These are phyloP conservation scores for Bufo bufo DNA, from an alignment of 2,113 vertebrate genomes.

Conservation along the genomic window DNA sequence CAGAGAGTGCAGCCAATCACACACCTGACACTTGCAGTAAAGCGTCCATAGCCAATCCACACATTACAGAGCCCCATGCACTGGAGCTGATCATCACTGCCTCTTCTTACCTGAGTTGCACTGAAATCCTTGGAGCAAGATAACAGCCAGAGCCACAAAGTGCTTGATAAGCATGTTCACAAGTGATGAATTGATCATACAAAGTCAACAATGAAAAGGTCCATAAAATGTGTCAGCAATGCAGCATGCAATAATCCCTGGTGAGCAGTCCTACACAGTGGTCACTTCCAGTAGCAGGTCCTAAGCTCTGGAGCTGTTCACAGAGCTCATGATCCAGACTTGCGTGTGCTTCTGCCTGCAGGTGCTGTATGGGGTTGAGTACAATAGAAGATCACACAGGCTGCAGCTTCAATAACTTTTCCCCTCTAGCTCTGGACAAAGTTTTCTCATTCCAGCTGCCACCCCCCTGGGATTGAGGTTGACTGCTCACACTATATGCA, in stretches of 20 bases:
- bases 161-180: constrained; percentile 53
- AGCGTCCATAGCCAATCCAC: not conserved
- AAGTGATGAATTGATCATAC: constrained; percentile 1
- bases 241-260: not conserved
- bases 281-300: not conserved
- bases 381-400: not conserved
- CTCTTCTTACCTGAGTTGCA: constrained; percentile 61
- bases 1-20: constrained; percentile 23
- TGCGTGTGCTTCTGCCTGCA: constrained; percentile 11
- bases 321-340: constrained; percentile 19
- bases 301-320: constrained; percentile 6
- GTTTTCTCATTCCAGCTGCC: constrained; percentile 8
- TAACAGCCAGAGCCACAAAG: constrained; percentile 36
- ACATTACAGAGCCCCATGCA: not conserved
- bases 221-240: not conserved
- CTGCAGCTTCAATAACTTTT: constrained; percentile 21
- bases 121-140: constrained; percentile 63
- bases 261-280: not conserved
- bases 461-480: not conserved
- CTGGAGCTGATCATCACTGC: not conserved
- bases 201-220: not conserved
- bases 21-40: constrained; percentile 16
- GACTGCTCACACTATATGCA: not conserved
- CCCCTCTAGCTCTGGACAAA: constrained; percentile 12
- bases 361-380: constrained; percentile 27